Percentiles rank a stretch among this genome's conserved stretches.
phyloP scores from a whole-genome alignment of 2,797 vertebrate species.

The Prionace glauca region DNA sequence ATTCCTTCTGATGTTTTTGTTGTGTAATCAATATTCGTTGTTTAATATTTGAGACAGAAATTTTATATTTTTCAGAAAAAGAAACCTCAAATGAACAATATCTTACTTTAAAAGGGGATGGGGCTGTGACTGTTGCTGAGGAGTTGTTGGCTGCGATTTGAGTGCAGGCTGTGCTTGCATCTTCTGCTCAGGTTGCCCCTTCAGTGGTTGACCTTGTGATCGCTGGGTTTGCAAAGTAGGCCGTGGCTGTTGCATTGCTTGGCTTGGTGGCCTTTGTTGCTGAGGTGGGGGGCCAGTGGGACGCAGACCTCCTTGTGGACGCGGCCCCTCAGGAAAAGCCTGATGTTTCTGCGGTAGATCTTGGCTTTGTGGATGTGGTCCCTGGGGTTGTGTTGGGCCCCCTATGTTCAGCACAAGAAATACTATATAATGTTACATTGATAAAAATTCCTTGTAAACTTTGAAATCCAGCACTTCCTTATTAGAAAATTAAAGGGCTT shows the following conservation, averaged over 20 bases:
- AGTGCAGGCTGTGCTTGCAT: slow-evolving; percentile 60
- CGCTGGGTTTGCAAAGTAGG: slow-evolving; percentile 33
- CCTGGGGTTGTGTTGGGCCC: slow-evolving; percentile 83
- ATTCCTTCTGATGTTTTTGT: not conserved
- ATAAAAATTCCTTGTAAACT: not conserved
- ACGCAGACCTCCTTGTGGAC: slow-evolving; percentile 58
- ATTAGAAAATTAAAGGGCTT: not conserved
- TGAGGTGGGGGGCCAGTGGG: slow-evolving; percentile 65
- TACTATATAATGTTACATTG: slow-evolving; percentile 65
- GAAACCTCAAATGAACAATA: slow-evolving; percentile 2
- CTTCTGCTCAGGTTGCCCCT: slow-evolving; percentile 43
- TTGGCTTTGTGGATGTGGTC: slow-evolving; percentile 70
- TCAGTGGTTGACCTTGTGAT: slow-evolving; percentile 26
- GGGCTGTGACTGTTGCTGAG: slow-evolving; percentile 72
- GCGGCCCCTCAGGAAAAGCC: slow-evolving; percentile 58
- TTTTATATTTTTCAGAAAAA: not conserved
- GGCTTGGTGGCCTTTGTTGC: slow-evolving; percentile 60
- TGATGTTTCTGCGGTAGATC: slow-evolving; percentile 63
- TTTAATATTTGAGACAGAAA: not conserved
- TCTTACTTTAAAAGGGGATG: slow-evolving; percentile 97
- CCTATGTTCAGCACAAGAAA: slow-evolving; percentile 79
- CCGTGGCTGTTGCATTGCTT: slow-evolving; percentile 74
- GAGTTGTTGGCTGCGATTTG: slow-evolving; percentile 42
- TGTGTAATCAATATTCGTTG: not conserved
- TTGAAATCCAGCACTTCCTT: slow-evolving; percentile 32